A percentile compares a stretch with the other conserved stretches of the same genome.
phyloP scores from a whole-genome alignment of 2,113 vertebrate species.

The Hippocampus guttulatus region DNA sequence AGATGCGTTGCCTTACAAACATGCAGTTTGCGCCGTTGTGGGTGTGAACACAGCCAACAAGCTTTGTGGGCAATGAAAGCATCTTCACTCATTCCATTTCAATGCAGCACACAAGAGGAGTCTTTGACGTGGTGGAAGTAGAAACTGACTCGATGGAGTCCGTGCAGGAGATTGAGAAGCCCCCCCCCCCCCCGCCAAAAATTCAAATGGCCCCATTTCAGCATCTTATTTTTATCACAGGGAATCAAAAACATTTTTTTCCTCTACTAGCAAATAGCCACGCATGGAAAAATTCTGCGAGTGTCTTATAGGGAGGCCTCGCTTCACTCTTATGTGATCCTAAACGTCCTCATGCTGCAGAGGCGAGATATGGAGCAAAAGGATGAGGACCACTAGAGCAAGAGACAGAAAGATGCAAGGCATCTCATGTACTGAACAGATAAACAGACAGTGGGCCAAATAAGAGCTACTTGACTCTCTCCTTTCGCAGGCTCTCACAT shows the following conservation, averaged over 20 bases:
- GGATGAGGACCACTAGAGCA: conserved; percentile 31
- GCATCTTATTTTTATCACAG: background rate
- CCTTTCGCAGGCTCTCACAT: conserved; percentile 42
- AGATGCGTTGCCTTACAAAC: too few relatives aligned
- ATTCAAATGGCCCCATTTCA: background rate
- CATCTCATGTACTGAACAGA: conserved; percentile 21
- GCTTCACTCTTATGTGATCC: conserved; percentile 23
- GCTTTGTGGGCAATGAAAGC: too few relatives aligned
- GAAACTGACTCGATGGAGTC: too few relatives aligned
- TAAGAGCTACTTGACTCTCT: conserved; percentile 29
- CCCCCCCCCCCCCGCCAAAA: background rate
- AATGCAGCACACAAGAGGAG: too few relatives aligned
- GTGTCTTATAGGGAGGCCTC: conserved; percentile 8
- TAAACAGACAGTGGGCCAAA: conserved; percentile 40
- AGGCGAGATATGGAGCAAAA: conserved; percentile 29
- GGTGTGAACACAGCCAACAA: too few relatives aligned
- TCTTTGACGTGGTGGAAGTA: too few relatives aligned
- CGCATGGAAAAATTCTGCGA: conserved; percentile 14
- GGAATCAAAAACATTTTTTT: background rate
- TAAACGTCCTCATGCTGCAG: conserved; percentile 28
- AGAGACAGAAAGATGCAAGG: conserved; percentile 11
- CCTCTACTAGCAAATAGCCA: background rate
- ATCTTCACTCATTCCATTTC: too few relatives aligned
- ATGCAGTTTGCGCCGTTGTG: too few relatives aligned
- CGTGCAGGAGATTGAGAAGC: too few relatives aligned